Conservation (phyloP, 2,113 vertebrate species). For the Melozone crissalis region DNA sequence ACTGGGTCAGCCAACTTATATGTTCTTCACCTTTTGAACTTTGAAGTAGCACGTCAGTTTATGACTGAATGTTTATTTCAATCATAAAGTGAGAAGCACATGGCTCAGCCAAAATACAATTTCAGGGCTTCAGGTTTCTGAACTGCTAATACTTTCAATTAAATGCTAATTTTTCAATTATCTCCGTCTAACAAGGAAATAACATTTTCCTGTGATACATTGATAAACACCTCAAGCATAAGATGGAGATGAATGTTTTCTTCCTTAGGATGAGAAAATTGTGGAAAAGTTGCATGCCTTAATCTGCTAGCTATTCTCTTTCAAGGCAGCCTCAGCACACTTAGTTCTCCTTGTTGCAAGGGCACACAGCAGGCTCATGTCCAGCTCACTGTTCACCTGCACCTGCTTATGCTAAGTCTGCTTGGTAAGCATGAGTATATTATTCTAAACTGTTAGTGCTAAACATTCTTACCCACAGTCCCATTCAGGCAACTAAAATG, state of each 20-base stretch:
- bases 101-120: not conserved
- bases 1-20: not conserved
- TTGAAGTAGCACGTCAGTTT: not conserved
- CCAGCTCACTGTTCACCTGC: not conserved
- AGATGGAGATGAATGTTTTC: not conserved
- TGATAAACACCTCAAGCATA: not conserved
- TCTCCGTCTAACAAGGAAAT: not conserved
- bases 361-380: not conserved
- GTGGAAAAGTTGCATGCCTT: not conserved
- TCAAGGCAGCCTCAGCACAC: not conserved
- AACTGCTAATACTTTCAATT: not conserved
- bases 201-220: not conserved
- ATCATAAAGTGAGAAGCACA: not conserved
- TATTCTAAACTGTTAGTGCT: not conserved
- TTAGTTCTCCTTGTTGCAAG: not conserved
- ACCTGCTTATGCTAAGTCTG: not conserved
- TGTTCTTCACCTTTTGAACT: not conserved
- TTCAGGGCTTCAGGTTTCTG: not conserved
- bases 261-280: not conserved
- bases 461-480: not conserved
- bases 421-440: not conserved
- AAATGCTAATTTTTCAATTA: not conserved
- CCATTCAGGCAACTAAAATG: constrained; percentile 1
- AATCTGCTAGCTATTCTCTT: not conserved
- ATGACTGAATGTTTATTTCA: not conserved